Base-by-base conservation (phyloP, 2,113 vertebrate species). In the Piprites chloris region DNA sequence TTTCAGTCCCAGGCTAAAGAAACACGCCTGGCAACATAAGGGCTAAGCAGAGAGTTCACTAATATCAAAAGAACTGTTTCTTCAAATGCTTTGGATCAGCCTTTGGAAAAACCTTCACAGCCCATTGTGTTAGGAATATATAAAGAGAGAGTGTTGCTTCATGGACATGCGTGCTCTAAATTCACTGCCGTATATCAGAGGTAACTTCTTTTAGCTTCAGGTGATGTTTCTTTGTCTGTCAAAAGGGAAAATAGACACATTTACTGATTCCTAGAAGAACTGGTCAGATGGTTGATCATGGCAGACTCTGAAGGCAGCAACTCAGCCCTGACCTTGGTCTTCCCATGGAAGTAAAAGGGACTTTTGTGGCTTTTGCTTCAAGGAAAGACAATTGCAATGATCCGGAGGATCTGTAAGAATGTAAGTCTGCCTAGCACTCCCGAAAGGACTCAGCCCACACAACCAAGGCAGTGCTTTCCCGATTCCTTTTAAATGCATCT, bases 1-100 rank as follows among this genome's bases (percentile, higher is more conserved):
- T 27, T 92, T 83, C 18, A 47, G 77, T 52, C 83, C 87, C 89
- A 96, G 90, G 96, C 92, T 87, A 95, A 95, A 96, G 44, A 90
- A 95, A 90, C 24, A 79, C 62, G 83, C 33, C 24, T 59, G 85
- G 42, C 39, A 93, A 67, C 52, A 47, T 56, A 59, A 93, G 56
- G 69, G 28, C 42, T 65, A 80, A 63, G 65, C 49, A 87, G 44
- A 85, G 93, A 94, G 65, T 28, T 55, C 59, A 28, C 44, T 88
- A 44, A 73, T 65, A 69, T 8, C 11, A 58, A 89, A 89, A 30
- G 41, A 79, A 83, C 18, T 24, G 4, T 85, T 89, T 87, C 49
- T 85, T 87, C 67, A 90, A 35, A 74, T 28, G 27, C 20, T 92
- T 96, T 94, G 59, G 39, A 74, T 80, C 33, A 61, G 12, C 35